Conservation (phyloP, 1,140 invertebrate species). For the Dinoponera quadriceps region DNA sequence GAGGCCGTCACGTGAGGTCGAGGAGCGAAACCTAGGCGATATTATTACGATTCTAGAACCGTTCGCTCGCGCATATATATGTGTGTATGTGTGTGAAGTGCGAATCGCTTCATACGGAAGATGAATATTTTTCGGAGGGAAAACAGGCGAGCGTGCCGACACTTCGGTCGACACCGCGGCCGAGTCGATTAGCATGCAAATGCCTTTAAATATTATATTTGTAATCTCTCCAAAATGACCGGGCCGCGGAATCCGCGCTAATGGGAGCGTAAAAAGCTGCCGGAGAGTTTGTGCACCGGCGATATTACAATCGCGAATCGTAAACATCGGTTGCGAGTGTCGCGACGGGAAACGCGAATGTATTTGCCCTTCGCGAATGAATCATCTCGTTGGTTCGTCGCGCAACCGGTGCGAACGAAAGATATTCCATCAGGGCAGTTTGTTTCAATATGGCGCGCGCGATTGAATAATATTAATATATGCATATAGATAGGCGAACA, state of each 20-base stretch:
- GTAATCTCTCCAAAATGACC: constrained; percentile 28
- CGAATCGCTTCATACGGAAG: constrained; percentile 19
- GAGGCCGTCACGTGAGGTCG: background rate
- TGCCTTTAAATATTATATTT: constrained; percentile 60
- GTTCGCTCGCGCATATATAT: background rate
- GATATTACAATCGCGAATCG: constrained; percentile 22
- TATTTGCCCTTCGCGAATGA: background rate
- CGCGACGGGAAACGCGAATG: background rate
- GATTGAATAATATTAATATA: background rate
- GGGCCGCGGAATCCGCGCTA: background rate
- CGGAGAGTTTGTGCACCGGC: background rate
- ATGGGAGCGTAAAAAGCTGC: background rate
- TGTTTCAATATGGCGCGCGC: background rate
- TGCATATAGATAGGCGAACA: background rate
- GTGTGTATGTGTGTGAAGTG: background rate
- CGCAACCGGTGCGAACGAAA: background rate
- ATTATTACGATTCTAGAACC: constrained; percentile 54
- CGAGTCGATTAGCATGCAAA: constrained; percentile 50
- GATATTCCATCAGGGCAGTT: background rate
- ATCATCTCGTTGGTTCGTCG: background rate
- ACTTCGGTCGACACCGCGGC: background rate
- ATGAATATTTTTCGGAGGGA: constrained; percentile 43
- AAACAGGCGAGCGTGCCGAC: constrained; percentile 14
- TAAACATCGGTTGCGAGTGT: constrained; percentile 1
- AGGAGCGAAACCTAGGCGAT: constrained; percentile 46